phyloP scores from a whole-genome alignment of 2,113 vertebrate species.

The Bujurquina vittata region DNA sequence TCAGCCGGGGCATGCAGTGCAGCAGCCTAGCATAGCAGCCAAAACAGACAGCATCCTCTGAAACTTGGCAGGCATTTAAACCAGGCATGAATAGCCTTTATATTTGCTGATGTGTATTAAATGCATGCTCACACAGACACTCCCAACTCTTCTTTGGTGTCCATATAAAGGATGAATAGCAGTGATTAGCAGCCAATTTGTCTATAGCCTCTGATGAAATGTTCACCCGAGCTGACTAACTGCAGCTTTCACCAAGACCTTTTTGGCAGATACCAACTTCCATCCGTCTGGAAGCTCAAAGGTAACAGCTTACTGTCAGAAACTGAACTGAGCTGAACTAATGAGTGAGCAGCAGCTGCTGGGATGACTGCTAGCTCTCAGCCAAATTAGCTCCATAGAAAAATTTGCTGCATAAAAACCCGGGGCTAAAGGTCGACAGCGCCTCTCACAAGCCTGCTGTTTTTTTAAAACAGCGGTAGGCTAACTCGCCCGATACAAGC shows the following conservation, averaged over 20 bases:
- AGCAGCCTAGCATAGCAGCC: neutral
- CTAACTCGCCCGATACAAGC: neutral
- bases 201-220: conserved; percentile 33
- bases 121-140: neutral
- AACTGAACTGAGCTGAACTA: conserved; percentile 57
- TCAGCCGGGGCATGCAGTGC: neutral
- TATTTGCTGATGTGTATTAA: conserved; percentile 12
- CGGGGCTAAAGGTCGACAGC: neutral
- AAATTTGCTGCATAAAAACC: conserved; percentile 19
- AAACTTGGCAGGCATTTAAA: neutral
- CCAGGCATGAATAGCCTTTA: neutral
- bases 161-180: conserved; percentile 26
- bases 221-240: conserved; percentile 32
- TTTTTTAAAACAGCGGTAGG: neutral
- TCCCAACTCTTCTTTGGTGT: neutral
- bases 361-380: conserved; percentile 33
- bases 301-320: conserved; percentile 63
- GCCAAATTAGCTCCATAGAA: conserved; percentile 42
- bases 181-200: conserved; percentile 50
- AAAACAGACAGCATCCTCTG: neutral
- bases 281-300: conserved; percentile 66
- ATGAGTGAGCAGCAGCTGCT: conserved; percentile 70
- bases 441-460: neutral
- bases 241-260: conserved; percentile 36
- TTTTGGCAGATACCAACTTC: conserved; percentile 44